Base-by-base conservation (phyloP, 1,140 invertebrate genomes). In the Cherax quadricarinatus region DNA sequence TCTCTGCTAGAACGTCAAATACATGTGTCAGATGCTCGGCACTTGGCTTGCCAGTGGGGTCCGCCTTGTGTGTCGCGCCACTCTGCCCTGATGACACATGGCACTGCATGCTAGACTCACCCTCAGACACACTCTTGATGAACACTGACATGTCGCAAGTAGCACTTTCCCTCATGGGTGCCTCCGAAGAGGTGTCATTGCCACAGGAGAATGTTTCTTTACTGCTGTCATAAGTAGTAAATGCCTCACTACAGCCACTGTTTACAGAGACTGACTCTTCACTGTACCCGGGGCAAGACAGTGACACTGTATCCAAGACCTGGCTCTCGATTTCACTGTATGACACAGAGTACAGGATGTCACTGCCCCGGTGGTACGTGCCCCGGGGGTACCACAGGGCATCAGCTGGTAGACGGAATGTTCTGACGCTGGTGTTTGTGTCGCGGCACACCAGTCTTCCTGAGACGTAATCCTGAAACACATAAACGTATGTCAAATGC, bases 311-410 rank as follows among this genome's bases (percentile, higher is more conserved):
- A 14, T 89, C 87, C 41, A 91, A 80, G 5, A 85, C 89, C 41
- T 91, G n/a, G 7, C n/a, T 62, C 62, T 91, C 89, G 10, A 91
- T 85, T 18, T 75, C 73, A 62, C 89, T 91, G 30, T 91, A 91
- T 4, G 75, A 57, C 9, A 91, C 53, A 1, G 89, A 86, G 75
- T 78, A 91, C 66, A 91, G 49, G 49, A 91, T 80, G 14, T 85
- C 75, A 10, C 48, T 48, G 3, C 89, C 89, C 30, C 80, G 73
- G 48, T 79, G 66, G 16, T 41, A 48, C n/a, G 83, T 24, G 4
- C 84, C 83, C 18, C 30, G 70, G 24, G 89, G 89, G 57, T 91
- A 91, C 89, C 89, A 91, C 16, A 91, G 89, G 18, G 89, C 83
- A 79, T 91, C 30, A 0, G 89, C 70, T 30, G 89, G 89, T 5